Base-by-base conservation (phyloP, 35 echinoderm and acorn worm genomes). In the Apostichopus californicus region DNA sequence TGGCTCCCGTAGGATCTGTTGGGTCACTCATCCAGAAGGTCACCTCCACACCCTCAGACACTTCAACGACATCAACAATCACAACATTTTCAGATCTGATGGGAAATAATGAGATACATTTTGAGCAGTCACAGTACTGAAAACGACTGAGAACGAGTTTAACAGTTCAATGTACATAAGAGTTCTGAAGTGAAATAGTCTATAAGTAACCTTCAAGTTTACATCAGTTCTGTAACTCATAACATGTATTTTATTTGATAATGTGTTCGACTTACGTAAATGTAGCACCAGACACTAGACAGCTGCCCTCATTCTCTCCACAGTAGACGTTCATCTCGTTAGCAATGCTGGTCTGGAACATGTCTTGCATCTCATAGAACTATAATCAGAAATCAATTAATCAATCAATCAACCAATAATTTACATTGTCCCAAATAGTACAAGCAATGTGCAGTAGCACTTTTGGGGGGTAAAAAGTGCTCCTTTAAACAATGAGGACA, bases 21-120 rank as follows among this genome's bases (percentile, higher is more conserved):
- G 95, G 95, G 90, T 96, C 80, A 59, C 77, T 92, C 77, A 96
- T 91, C 95, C 95, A 96, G 73, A 96, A 94, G 54, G 95, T 94
- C 1, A 96, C 95, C 7, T 94, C 90, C 3, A 96, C 54, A 20
- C 93, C 95, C 3, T 92, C 90, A 5, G 17, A 21, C 5, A 85
- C 79, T 9, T 89, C 78, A 28, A 92, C 77, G 34, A 94, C 26
- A 26, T 92, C 88, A 21, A 86, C 86, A 59, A 92, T 91, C 18
- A 77, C 54, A 18, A 96, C 78, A 55, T 96, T 77, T 73, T 81
- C 72, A 25, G 79, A 23, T 8, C 95, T 96, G 93, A 57, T 5
- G 72, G n/a, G 75, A 54, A 87, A 55, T 6, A 61, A 61, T 61
- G 58, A 9, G 58, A 8, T 61, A 61, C 58, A 9, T 61, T 61